Percentiles rank a stretch among this genome's conserved stretches.
These are phyloP conservation scores for Trichomycterus rosablanca DNA, from an alignment of 2,113 vertebrate species.

Conservation along the genomic window DNA sequence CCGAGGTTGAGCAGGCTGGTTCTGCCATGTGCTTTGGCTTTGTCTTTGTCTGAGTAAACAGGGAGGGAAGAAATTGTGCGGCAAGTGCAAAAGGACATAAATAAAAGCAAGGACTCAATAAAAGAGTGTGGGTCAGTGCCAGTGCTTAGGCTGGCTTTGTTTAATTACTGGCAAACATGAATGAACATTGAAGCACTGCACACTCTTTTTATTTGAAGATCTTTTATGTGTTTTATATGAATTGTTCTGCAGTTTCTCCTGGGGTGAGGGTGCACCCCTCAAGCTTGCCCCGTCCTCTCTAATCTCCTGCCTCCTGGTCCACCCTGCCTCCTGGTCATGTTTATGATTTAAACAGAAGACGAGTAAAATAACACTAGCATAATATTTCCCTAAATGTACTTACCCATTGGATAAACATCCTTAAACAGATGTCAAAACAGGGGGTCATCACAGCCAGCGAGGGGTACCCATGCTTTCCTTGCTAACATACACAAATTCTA, in stretches of 20 bases:
- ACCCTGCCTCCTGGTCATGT: constrained; percentile 49
- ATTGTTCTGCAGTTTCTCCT: too few species aligned
- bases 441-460: constrained; percentile 55
- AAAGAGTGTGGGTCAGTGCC: neutral
- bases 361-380: constrained; percentile 69
- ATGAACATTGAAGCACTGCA: neutral
- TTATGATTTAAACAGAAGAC: constrained; percentile 63
- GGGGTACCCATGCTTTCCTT: constrained; percentile 32
- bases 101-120: neutral
- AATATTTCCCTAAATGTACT: constrained; percentile 70
- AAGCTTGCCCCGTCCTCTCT: neutral
- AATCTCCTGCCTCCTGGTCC: too few species aligned
- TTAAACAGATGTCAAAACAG: constrained; percentile 64
- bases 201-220: too few species aligned
- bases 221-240: too few species aligned
- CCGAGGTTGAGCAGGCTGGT: too few species aligned
- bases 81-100: neutral
- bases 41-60: neutral
- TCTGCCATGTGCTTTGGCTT: too few species aligned
- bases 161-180: neutral
- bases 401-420: constrained; percentile 67
- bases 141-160: neutral
- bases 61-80: neutral
- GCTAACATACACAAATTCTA: constrained; percentile 50
- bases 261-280: too few species aligned